These are phyloP conservation scores for Parapsyche elsis DNA, from an alignment of 1,140 invertebrate species.

Conservation along the genomic window DNA sequence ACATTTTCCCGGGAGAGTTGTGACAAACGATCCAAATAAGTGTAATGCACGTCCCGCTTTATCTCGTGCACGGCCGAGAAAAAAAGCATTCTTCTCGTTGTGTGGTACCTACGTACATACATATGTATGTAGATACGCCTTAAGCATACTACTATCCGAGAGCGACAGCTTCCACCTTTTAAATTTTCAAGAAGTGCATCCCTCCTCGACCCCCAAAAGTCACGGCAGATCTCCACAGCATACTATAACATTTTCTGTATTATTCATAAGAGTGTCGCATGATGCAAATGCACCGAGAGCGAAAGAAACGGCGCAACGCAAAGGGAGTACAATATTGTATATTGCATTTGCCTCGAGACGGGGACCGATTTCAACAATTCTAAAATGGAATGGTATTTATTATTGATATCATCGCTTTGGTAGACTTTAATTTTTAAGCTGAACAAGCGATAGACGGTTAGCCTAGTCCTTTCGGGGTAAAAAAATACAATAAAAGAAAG, in stretches of 20 bases:
- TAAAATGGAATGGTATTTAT: no score
- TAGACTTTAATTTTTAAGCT: not conserved
- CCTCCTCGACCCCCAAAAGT: not conserved
- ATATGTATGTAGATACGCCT: no score
- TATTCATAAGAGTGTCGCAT: not conserved
- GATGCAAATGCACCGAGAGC: no score
- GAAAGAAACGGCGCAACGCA: no score
- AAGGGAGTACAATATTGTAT: no score
- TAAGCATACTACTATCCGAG: not conserved
- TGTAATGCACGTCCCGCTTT: constrained; percentile 37
- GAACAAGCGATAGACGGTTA: not conserved
- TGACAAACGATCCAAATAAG: constrained; percentile 44
- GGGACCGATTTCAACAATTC: no score
- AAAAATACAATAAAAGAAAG: not conserved
- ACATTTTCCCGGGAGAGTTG: not conserved
- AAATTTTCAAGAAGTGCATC: constrained; percentile 40
- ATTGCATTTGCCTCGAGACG: no score
- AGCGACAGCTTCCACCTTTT: constrained; percentile 16
- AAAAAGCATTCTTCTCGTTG: constrained; percentile 30
- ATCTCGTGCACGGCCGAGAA: constrained; percentile 25
- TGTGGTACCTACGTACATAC: not conserved
- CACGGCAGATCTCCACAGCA: not conserved
- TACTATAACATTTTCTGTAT: not conserved
- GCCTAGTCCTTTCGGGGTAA: not conserved
- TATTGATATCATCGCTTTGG: no score